These are phyloP conservation scores for Ptyas mucosa DNA, from an alignment of 2,113 vertebrate species.

Conservation along the genomic window DNA sequence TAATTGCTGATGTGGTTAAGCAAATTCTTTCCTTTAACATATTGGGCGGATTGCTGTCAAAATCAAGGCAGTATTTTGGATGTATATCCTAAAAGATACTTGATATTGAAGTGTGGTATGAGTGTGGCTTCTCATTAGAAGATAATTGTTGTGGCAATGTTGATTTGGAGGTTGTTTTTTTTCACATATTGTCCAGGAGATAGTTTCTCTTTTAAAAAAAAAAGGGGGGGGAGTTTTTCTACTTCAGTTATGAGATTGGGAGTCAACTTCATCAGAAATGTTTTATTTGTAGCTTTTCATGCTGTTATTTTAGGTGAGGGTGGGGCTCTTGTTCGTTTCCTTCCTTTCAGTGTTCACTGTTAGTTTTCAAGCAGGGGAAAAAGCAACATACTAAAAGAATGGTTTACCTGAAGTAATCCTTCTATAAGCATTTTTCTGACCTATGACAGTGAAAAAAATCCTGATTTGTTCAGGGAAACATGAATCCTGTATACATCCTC, in stretches of 20 bases:
- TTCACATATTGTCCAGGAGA: neutral
- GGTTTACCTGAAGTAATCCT: neutral
- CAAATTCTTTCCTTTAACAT: neutral
- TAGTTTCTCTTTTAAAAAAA: neutral
- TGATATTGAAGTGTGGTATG: neutral
- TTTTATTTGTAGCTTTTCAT: neutral
- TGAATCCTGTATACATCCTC: neutral
- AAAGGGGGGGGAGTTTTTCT: too few relatives aligned
- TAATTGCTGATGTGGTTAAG: neutral
- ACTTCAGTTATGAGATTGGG: neutral
- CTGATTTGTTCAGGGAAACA: neutral
- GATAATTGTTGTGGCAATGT: neutral
- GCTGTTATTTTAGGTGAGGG: neutral
- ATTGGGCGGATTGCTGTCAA: too few relatives aligned
- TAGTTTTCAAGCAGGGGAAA: neutral
- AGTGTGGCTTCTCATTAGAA: neutral
- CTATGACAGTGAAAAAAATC: neutral
- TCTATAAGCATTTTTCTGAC: neutral
- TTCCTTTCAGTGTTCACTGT: neutral
- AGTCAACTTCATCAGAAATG: neutral
- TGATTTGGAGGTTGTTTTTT: neutral
- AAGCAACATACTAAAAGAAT: neutral
- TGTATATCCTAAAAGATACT: neutral
- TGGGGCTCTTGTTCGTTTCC: neutral
- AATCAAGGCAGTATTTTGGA: neutral